Base-by-base conservation (phyloP, 1,140 invertebrate species). In the Trachymyrmex cornetzi region DNA sequence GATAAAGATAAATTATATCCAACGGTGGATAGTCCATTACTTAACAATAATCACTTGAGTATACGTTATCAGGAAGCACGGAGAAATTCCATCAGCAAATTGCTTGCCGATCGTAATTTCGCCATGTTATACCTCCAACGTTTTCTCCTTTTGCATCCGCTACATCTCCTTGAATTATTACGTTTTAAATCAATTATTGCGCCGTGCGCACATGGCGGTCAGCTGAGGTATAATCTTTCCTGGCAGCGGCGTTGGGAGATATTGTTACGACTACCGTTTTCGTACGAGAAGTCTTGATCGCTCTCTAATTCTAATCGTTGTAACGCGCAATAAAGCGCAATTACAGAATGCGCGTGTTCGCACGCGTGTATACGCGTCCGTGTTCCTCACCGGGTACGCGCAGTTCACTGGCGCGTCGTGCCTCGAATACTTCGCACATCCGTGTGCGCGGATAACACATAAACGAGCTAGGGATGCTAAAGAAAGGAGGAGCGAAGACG, bases 321-420 rank as follows among this genome's bases (percentile, higher is more conserved):
- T 16, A 48, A 77, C 63, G 72, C 19, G 72, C 44, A 72, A 88
- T 86, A 86, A 88, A 89, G 59, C 63, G 66, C 87, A 88, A 89
- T 89, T 89, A 88, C 57, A 85, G 71, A 64, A 74, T 9, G 22
- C 57, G 44, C 50, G 27, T 27, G 80, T 55, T 48, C 66, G 22
- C 66, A n/a, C 66, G 66, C 66, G 2, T 69, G 38, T 69, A 30
- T 16, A 48, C 59, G 61, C 55, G 50, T 63, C 55, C 77, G 63
- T 66, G 74, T 85, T 74, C 67, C 53, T 53, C 66, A 72, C 30
- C 63, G 27, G 2, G 79, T 66, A 38, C 34, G 59, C 80, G 48
- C 9, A 55, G 63, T 14, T 80, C 69, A 14, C 44, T 12, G 53
- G 38, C 67, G 67, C 27, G 44, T 82, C 67, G 79, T 82, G 80